These are phyloP conservation scores for Beris chalybata DNA, from an alignment of 2,888 invertebrate genomes.

Conservation along the genomic window DNA sequence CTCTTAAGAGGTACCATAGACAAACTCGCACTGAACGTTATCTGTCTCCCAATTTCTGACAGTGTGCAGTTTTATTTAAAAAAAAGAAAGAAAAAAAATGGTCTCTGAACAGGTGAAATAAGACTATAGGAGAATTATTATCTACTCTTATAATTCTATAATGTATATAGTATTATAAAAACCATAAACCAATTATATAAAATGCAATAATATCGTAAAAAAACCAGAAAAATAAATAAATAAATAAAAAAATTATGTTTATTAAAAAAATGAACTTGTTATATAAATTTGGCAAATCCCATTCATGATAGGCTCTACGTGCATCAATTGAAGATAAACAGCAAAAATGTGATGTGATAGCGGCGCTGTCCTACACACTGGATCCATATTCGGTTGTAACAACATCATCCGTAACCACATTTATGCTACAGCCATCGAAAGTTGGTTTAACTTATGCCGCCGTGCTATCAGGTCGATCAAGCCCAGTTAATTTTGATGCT, in stretches of 20 bases:
- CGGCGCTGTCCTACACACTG: slow-evolving; percentile 70
- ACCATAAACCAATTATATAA: slow-evolving; percentile 13
- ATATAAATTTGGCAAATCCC: slow-evolving; percentile 52
- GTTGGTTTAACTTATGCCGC: slow-evolving; percentile 65
- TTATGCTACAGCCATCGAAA: slow-evolving; percentile 53
- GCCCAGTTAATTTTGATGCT: slow-evolving; percentile 50
- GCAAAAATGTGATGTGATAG: slow-evolving; percentile 73
- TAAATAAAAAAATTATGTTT: slow-evolving; percentile 14
- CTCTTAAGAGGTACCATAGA: too few species aligned
- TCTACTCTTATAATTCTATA: slow-evolving; percentile 6
- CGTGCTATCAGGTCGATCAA: slow-evolving; percentile 67
- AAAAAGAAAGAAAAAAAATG: too few species aligned
- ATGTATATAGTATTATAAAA: slow-evolving; percentile 35
- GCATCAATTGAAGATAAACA: slow-evolving; percentile 66
- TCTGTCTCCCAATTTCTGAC: too few species aligned
- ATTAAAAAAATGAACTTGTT: slow-evolving; percentile 21
- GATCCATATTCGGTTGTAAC: slow-evolving; percentile 69
- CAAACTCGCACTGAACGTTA: too few species aligned
- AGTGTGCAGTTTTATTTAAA: too few species aligned
- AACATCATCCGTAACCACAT: slow-evolving; percentile 58
- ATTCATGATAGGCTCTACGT: slow-evolving; percentile 65
- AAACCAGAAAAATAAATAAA: slow-evolving; percentile 19
- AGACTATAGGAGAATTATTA: not conserved
- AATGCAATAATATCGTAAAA: not conserved
- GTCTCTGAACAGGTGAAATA: too few species aligned